Evolutionary conservation across 2,113 vertebrate species (phyloP).

Genomic region (Erythrolamprus reginae): DNA sequence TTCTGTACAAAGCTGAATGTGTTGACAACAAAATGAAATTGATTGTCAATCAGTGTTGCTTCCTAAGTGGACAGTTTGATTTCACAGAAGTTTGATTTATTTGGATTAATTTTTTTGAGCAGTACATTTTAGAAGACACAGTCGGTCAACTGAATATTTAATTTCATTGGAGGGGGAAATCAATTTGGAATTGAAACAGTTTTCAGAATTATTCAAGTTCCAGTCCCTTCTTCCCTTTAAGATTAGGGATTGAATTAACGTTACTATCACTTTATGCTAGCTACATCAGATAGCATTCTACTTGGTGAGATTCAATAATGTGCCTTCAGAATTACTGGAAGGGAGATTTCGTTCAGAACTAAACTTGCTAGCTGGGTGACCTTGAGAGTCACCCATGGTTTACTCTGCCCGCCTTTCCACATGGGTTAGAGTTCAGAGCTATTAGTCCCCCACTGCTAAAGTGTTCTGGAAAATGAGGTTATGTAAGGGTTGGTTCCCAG

Average conservation of each 20-base stretch:
- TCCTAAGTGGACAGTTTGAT: too few relatives aligned
- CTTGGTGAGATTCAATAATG: neutral
- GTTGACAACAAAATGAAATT: too few relatives aligned
- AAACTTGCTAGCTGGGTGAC: neutral
- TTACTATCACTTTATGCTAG: neutral
- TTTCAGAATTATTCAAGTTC: neutral
- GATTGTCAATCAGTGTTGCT: too few relatives aligned
- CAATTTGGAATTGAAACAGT: neutral
- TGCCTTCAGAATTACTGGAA: neutral
- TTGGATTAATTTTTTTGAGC: too few relatives aligned
- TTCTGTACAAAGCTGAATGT: too few relatives aligned
- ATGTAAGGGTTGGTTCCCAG: neutral
- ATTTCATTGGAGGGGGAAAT: neutral
- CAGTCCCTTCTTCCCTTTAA: neutral
- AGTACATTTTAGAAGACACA: neutral
- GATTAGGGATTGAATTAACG: neutral
- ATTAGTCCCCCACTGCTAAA: neutral
- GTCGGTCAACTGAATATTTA: neutral
- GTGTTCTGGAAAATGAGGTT: neutral
- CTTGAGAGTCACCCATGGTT: neutral
- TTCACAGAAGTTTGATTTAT: too few relatives aligned
- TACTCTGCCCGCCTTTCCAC: neutral
- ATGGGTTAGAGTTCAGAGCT: neutral
- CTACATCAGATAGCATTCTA: neutral
- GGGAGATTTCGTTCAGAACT: neutral